Conservation (phyloP, 2,888 invertebrate genomes). For the Acanthosepion esculentum region DNA sequence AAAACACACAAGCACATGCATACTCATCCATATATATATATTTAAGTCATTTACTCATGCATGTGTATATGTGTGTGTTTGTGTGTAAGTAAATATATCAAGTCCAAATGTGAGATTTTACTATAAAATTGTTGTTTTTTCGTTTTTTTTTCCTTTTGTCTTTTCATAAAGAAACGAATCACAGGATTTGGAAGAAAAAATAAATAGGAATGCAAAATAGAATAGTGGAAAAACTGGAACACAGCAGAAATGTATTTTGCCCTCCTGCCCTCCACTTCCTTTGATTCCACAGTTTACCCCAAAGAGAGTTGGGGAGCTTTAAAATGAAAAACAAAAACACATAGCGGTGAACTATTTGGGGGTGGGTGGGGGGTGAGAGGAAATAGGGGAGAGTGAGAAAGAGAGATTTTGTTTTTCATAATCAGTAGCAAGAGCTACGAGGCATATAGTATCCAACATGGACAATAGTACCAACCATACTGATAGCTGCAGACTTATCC, state of each 20-base stretch:
- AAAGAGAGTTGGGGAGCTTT: neutral
- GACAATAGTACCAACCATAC: neutral
- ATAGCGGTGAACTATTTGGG: too few relatives aligned
- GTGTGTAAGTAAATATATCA: neutral
- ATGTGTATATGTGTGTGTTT: neutral
- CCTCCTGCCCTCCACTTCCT: neutral
- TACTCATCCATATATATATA: neutral
- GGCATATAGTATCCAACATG: neutral
- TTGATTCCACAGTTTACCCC: neutral
- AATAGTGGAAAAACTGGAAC: neutral
- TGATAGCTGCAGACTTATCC: neutral
- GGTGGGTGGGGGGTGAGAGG: too few relatives aligned
- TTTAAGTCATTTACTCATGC: neutral
- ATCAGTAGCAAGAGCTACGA: neutral
- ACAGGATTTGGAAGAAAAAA: conserved; percentile 33
- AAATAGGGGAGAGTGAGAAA: too few relatives aligned
- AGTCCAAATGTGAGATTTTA: conserved; percentile 13
- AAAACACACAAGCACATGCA: neutral
- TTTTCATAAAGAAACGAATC: conserved; percentile 17
- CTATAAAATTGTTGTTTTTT: neutral
- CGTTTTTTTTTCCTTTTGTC: neutral
- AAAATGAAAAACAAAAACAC: neutral
- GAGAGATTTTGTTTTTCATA: neutral
- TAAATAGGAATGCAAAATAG: conserved; percentile 33
- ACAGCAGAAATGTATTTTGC: neutral